These are phyloP conservation scores for Podilymbus podiceps DNA, from an alignment of 2,113 vertebrate species.

Conservation along the genomic window DNA sequence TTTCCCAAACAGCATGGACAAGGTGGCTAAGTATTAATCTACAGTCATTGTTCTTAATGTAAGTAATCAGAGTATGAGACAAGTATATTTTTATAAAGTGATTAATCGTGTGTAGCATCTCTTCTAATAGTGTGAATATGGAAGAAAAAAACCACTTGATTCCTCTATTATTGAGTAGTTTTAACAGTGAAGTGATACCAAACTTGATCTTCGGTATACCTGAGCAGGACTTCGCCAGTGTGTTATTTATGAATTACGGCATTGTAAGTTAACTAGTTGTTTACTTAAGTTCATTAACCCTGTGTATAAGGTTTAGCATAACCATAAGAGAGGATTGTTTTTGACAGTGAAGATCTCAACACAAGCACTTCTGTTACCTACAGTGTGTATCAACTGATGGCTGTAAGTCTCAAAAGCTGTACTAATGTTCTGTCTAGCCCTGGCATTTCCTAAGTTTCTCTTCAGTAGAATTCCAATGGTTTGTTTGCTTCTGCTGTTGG, in stretches of 20 bases:
- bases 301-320: not conserved
- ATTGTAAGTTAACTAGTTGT: not conserved
- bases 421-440: not conserved
- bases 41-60: not conserved
- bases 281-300: not conserved
- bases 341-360: not conserved
- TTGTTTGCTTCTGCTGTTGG: not conserved
- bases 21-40: not conserved
- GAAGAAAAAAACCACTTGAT: not conserved
- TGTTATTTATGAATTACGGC: not conserved
- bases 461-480: not conserved
- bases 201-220: not conserved
- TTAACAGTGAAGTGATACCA: not conserved
- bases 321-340: not conserved
- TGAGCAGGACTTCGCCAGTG: not conserved
- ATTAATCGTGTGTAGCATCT: not conserved
- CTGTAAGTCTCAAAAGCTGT: not conserved
- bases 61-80: not conserved
- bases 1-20: not conserved
- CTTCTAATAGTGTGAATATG: not conserved
- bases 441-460: not conserved
- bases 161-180: not conserved
- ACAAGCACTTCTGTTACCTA: not conserved
- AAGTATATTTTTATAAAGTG: not conserved
- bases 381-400: accelerated